Base-by-base conservation (phyloP, 2,888 invertebrate species). In the Oithona nana region DNA sequence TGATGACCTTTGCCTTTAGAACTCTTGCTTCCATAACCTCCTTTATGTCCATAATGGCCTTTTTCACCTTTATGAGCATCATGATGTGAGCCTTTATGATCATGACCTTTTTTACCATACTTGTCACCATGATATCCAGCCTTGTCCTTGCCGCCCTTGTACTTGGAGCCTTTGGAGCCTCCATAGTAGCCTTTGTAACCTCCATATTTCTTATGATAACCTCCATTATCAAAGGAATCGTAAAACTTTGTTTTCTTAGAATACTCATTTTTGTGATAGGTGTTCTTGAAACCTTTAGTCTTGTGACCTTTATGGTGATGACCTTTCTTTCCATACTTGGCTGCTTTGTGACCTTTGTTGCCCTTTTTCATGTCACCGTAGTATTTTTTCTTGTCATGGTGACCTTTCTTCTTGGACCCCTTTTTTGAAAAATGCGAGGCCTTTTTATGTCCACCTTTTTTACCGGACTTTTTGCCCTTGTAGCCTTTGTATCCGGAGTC, bases 231-330 rank as follows among this genome's bases (percentile, higher is more conserved):
- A 69, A 86, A 83, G 73, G 87, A 82, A 68, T 84, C 84, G 70
- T 84, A 84, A 74, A 84, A 84, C 68, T 81, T 80, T 67, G 83
- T 83, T 69, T 83, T 82, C 69, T 84, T 84, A 71, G 84, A 83
- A 76, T 79, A 84, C 71, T 85, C 85, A 69, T 85, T 82, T 75
- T 84, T 74, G 70, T 88, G 88, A 74, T 88, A 86, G 6, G 87
- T 79, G 71, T 86, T 83, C 71, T 88, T 88, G 67, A 86, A 84
- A 64, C 88, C 84, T 72, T 88, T 85, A 67, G 86, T 88, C 66
- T 83, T 83, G 74, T 88, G 87, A 0, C 88, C 88, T 70, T 88
- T 88, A 66, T 84, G 84, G 72, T 78, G 79, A 67, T 81, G 80
- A 11, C 86, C 86, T 66, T 78, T 77, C 67, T 80, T 76, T 1